A percentile compares a stretch with the other conserved stretches of the same genome.
phyloP scores from a whole-genome alignment of 2,888 invertebrate species.

The Steinernema carpocapsae region DNA sequence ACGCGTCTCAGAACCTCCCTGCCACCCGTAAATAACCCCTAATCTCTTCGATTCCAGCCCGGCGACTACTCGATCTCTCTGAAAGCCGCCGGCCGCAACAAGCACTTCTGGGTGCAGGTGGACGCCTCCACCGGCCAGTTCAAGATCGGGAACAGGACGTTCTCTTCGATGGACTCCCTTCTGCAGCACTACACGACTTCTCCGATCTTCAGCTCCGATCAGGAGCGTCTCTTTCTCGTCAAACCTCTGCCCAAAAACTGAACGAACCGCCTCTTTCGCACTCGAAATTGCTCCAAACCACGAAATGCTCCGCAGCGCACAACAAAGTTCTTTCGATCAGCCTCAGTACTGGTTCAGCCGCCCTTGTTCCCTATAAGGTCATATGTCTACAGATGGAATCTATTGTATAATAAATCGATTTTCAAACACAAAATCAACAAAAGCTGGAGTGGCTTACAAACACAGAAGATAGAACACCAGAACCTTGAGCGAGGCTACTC shows the following conservation, averaged over 20 bases:
- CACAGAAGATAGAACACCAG: background rate
- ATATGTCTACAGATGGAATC: slow-evolving; percentile 18
- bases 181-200: slow-evolving; percentile 92
- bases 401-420: slow-evolving; percentile 21
- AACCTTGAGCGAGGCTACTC: background rate
- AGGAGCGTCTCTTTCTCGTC: slow-evolving; percentile 94
- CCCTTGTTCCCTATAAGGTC: background rate
- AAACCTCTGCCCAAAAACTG: slow-evolving; percentile 77
- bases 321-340: slow-evolving; percentile 25
- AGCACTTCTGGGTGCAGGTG: slow-evolving; percentile 97
- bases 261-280: background rate
- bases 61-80: slow-evolving; percentile 97
- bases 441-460: background rate
- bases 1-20: background rate
- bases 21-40: background rate
- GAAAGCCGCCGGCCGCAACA: slow-evolving; percentile 95
- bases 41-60: slow-evolving; percentile 75
- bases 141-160: slow-evolving; percentile 92
- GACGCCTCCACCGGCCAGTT: slow-evolving; percentile 83
- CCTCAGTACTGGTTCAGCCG: slow-evolving; percentile 1
- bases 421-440: background rate
- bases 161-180: slow-evolving; percentile 90
- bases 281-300: background rate
- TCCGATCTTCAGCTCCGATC: slow-evolving; percentile 96
- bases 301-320: too few relatives aligned